These are phyloP conservation scores for Amyelois transitella DNA, from an alignment of 1,140 invertebrate species.

Conservation along the genomic window DNA sequence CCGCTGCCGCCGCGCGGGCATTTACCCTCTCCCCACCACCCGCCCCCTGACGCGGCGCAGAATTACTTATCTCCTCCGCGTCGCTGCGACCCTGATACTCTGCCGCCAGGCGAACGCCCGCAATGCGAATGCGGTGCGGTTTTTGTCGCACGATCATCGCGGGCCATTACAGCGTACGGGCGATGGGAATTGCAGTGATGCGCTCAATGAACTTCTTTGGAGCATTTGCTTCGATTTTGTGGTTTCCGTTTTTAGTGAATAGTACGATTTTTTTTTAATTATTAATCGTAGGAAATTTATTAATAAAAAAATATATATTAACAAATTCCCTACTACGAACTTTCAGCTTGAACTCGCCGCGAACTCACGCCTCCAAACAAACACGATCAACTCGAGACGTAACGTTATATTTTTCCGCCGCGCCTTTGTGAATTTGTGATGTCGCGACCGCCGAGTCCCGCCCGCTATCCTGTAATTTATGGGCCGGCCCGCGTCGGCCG, in stretches of 20 bases:
- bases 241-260: no score
- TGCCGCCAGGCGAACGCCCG: slow-evolving; percentile 54
- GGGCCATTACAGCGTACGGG: slow-evolving; percentile 14
- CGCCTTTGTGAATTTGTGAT: slow-evolving; percentile 57
- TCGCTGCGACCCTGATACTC: slow-evolving; percentile 50
- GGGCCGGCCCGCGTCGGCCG: slow-evolving; percentile 39
- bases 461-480: slow-evolving; percentile 42
- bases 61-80: slow-evolving; percentile 48
- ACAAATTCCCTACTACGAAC: not conserved
- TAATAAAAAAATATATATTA: not conserved
- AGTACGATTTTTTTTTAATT: no score
- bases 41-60: slow-evolving; percentile 20
- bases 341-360: not conserved
- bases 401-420: slow-evolving; percentile 45
- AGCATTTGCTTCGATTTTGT: no score
- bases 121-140: slow-evolving; percentile 55
- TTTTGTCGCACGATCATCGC: slow-evolving; percentile 27
- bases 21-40: slow-evolving; percentile 40
- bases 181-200: no score
- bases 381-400: not conserved
- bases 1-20: slow-evolving; percentile 62
- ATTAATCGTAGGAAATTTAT: no score
- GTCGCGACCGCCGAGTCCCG: slow-evolving; percentile 32
- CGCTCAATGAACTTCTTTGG: no score
- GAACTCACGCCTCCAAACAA: not conserved